These are phyloP conservation scores for Toxostoma redivivum DNA, from an alignment of 2,113 vertebrate species.

Conservation along the genomic window DNA sequence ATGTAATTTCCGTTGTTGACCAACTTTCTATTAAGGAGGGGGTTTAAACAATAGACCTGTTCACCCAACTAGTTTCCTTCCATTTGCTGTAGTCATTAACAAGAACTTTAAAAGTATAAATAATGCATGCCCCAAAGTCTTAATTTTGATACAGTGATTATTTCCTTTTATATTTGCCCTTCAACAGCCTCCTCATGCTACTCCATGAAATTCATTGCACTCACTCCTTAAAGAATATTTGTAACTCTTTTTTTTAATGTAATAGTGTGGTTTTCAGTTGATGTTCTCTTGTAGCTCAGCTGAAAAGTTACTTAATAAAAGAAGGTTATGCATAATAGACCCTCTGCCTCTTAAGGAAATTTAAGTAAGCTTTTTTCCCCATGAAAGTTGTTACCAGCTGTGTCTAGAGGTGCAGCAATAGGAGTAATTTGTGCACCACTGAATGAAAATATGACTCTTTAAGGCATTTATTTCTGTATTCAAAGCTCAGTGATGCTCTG, in stretches of 20 bases:
- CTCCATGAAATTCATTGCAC: background rate
- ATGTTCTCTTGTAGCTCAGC: background rate
- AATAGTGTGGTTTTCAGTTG: background rate
- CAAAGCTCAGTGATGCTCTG: background rate
- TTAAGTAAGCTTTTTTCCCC: background rate
- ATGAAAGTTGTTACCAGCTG: background rate
- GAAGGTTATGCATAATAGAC: background rate
- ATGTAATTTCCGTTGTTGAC: background rate
- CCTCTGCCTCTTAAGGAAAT: background rate
- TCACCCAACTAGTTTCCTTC: constrained; percentile 8
- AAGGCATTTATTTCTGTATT: background rate
- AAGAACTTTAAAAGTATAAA: background rate
- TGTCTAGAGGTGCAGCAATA: background rate
- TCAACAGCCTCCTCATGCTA: background rate
- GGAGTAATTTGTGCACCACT: background rate
- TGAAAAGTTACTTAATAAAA: background rate
- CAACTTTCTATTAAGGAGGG: background rate
- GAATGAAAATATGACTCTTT: background rate
- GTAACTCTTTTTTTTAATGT: background rate
- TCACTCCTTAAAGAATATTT: background rate
- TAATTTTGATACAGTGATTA: background rate
- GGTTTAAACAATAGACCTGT: background rate
- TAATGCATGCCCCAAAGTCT: constrained; percentile 3
- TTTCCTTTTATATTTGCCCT: background rate
- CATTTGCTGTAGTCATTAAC: background rate